Percentiles rank a stretch among this genome's conserved stretches.
These are phyloP conservation scores for Lymantria monacha DNA, from an alignment of 2,888 invertebrate species.

Conservation along the genomic window DNA sequence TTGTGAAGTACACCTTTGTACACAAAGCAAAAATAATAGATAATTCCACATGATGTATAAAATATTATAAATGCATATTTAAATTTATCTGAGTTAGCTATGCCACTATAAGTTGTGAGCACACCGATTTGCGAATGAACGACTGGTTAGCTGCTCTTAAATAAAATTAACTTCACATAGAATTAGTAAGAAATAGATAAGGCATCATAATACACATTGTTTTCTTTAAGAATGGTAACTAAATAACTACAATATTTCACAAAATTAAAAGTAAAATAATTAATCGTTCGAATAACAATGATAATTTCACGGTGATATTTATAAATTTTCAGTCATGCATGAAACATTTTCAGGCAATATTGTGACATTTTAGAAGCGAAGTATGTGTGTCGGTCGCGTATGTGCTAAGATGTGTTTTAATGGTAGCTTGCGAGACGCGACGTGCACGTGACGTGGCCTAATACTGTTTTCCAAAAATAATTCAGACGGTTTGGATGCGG, in stretches of 20 bases:
- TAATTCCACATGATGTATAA: constrained; percentile 35
- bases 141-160: constrained; percentile 42
- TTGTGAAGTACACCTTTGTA: constrained; percentile 42
- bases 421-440: constrained; percentile 24
- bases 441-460: constrained; percentile 59
- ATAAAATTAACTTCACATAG: constrained; percentile 40
- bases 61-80: constrained; percentile 23
- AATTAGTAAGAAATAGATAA: constrained; percentile 31
- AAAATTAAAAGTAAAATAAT: no score
- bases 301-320: no score
- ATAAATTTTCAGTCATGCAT: no score
- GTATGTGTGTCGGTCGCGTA: no score
- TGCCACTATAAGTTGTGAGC: constrained; percentile 27
- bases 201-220: constrained; percentile 13
- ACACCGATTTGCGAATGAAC: constrained; percentile 34
- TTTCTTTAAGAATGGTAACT: not conserved
- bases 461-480: constrained; percentile 79
- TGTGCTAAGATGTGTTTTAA: not conserved
- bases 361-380: no score
- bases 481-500: constrained; percentile 60
- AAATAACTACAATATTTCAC: no score
- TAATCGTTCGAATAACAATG: no score
- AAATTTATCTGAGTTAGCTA: constrained; percentile 9
- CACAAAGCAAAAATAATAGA: constrained; percentile 32
- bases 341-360: no score